phyloP scores from a whole-genome alignment of 2,113 vertebrate genomes.

The Neotoma lepida region DNA sequence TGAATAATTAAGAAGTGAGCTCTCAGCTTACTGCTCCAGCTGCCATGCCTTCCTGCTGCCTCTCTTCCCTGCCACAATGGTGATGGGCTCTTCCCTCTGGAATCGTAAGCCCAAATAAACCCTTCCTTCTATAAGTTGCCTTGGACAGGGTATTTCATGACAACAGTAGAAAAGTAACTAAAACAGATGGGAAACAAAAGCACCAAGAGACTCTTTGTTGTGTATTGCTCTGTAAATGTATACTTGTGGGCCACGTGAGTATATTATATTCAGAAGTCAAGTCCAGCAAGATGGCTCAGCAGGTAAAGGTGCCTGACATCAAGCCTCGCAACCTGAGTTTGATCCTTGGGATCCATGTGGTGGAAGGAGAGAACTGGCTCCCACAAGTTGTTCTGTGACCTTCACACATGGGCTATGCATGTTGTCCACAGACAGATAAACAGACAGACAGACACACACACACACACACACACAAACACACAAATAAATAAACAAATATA shows the following conservation, averaged over 20 bases:
- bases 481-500: neutral
- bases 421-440: neutral
- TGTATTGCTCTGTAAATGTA: neutral
- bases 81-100: neutral
- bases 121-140: neutral
- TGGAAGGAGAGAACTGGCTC: neutral
- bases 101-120: neutral
- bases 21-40: neutral
- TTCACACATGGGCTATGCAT: too few relatives aligned
- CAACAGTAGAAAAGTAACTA: neutral
- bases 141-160: neutral
- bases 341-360: neutral
- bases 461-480: neutral
- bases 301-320: neutral
- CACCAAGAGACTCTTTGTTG: neutral
- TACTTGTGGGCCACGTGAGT: neutral
- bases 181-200: neutral
- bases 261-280: slow-evolving; percentile 31
- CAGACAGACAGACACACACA: too few relatives aligned
- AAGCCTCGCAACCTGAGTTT: neutral
- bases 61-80: neutral
- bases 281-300: neutral
- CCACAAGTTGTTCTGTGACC: neutral
- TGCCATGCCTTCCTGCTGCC: neutral
- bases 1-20: neutral